Evolutionary conservation across 2,888 invertebrate species (phyloP).

Genomic region (Drosophila merina): DNA sequence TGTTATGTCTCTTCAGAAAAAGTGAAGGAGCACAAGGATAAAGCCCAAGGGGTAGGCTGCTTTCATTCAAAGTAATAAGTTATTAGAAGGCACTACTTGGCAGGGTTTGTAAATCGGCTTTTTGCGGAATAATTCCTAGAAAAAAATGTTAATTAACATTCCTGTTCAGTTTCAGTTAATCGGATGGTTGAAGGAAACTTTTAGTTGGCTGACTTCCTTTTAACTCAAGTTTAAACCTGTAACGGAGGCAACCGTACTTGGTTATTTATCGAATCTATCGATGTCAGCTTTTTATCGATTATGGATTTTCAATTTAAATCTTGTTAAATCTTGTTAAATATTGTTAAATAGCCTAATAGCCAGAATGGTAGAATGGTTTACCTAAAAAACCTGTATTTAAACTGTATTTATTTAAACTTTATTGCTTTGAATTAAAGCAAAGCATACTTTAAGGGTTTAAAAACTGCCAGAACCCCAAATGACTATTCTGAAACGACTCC

Average conservation of each 20-base stretch:
- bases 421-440: too few relatives aligned
- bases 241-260: background rate
- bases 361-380: too few relatives aligned
- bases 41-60: background rate
- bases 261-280: background rate
- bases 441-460: too few relatives aligned
- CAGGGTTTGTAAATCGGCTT: constrained; percentile 12
- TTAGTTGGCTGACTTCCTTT: background rate
- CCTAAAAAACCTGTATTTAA: too few relatives aligned
- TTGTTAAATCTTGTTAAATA: too few relatives aligned
- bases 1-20: constrained; percentile 44
- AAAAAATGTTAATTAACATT: constrained; percentile 13
- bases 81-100: constrained; percentile 18
- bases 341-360: too few relatives aligned
- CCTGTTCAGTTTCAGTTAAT: constrained; percentile 4
- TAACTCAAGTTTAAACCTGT: background rate
- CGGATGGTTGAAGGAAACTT: constrained; percentile 7
- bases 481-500: too few relatives aligned
- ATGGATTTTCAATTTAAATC: background rate
- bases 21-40: constrained; percentile 3
- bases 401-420: too few relatives aligned
- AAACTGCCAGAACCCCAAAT: too few relatives aligned
- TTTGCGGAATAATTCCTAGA: constrained; percentile 4
- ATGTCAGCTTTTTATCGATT: background rate
- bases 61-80: constrained; percentile 45